Conservation (phyloP, 2,888 invertebrate species). For the Himalopsyche japonica region DNA sequence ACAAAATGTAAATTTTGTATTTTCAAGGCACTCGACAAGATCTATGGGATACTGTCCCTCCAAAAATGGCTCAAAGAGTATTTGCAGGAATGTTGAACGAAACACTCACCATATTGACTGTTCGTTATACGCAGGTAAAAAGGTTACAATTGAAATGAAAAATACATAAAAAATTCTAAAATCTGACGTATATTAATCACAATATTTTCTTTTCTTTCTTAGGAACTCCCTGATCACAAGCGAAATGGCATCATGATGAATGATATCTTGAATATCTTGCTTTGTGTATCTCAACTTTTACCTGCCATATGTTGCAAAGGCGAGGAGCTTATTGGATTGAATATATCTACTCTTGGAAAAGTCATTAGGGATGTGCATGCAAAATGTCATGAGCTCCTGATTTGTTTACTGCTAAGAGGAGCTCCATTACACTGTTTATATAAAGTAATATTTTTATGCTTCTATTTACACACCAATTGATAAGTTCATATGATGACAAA, state of each 20-base stretch:
- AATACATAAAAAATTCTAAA: too few species aligned
- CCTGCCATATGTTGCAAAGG: conserved; percentile 70
- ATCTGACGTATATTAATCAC: too few species aligned
- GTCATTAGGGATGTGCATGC: conserved; percentile 81
- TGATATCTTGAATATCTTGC: conserved; percentile 75
- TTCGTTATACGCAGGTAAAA: conserved; percentile 76
- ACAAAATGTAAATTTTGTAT: background rate
- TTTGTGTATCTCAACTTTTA: conserved; percentile 74
- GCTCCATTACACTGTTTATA: conserved; percentile 74
- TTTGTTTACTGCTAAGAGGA: conserved; percentile 74
- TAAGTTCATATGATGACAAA: too few species aligned
- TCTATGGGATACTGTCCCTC: conserved; percentile 86
- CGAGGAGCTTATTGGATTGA: conserved; percentile 65
- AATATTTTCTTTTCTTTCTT: conserved; percentile 41
- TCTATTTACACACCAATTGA: too few species aligned
- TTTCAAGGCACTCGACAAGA: conserved; percentile 74
- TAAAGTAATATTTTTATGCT: conserved; percentile 65
- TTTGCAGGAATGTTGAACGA: conserved; percentile 86
- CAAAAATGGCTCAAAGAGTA: conserved; percentile 83
- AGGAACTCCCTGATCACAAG: conserved; percentile 68
- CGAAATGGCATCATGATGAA: conserved; percentile 65
- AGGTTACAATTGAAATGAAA: background rate
- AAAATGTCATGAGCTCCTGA: conserved; percentile 79
- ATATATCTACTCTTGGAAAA: conserved; percentile 63
- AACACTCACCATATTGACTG: conserved; percentile 77